Conservation (phyloP, 2,113 vertebrate species). For the Atlantisia rogersi region DNA sequence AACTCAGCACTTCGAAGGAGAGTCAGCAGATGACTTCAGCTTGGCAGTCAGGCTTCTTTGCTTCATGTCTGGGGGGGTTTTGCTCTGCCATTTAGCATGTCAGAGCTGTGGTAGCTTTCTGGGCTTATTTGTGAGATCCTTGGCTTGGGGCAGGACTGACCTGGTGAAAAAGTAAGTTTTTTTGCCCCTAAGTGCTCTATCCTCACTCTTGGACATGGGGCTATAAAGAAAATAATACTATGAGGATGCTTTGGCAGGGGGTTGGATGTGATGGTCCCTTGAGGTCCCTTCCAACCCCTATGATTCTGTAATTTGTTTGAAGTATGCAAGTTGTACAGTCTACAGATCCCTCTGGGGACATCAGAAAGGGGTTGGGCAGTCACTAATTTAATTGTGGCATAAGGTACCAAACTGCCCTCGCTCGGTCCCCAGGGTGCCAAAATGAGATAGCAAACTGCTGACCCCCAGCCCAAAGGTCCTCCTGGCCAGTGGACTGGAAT, state of each 20-base stretch:
- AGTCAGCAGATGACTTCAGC: background rate
- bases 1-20: background rate
- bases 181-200: background rate
- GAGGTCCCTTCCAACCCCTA: no score
- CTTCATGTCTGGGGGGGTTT: accelerated
- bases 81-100: background rate
- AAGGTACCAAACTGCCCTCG: background rate
- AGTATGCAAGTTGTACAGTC: accelerated
- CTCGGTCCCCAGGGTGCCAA: background rate
- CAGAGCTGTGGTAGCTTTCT: background rate
- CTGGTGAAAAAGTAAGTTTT: background rate
- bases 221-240: background rate
- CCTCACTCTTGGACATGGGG: background rate
- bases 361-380: background rate
- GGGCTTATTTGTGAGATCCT: background rate
- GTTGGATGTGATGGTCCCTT: no score
- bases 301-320: background rate
- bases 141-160: background rate
- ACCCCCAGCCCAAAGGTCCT: background rate
- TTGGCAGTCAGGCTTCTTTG: background rate
- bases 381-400: background rate
- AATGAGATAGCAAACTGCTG: background rate
- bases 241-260: background rate
- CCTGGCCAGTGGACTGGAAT: background rate
- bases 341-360: background rate